A percentile compares a stretch with the other conserved stretches of the same genome.
These are phyloP conservation scores for Pachliopta kotzebuea DNA, from an alignment of 2,888 invertebrate genomes.

Conservation along the genomic window DNA sequence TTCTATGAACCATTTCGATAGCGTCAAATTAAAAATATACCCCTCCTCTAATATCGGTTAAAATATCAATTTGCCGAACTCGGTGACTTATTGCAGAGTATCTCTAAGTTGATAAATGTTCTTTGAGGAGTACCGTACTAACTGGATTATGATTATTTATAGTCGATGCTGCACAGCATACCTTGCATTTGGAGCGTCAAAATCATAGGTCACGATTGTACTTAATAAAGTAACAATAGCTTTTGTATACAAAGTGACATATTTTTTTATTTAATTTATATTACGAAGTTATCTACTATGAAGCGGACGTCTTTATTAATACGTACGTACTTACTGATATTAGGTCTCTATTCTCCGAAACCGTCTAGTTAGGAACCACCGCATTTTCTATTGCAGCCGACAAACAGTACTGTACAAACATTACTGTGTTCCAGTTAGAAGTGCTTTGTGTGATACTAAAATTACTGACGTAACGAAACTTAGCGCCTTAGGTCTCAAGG, in stretches of 20 bases:
- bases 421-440: too few relatives aligned
- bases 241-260: neutral
- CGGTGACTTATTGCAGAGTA: conserved; percentile 69
- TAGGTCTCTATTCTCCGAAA: too few relatives aligned
- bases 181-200: conserved; percentile 62
- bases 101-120: conserved; percentile 70
- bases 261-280: neutral
- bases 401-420: too few relatives aligned
- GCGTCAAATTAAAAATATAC: conserved; percentile 41
- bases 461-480: too few relatives aligned
- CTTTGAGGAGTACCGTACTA: conserved; percentile 68
- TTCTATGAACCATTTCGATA: conserved; percentile 40
- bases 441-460: too few relatives aligned
- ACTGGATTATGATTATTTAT: conserved; percentile 58
- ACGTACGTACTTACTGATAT: too few relatives aligned
- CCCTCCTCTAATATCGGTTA: conserved; percentile 47
- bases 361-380: too few relatives aligned
- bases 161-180: conserved; percentile 45
- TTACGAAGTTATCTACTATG: too few relatives aligned
- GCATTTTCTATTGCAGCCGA: too few relatives aligned
- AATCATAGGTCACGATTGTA: conserved; percentile 63
- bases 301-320: too few relatives aligned
- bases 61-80: conserved; percentile 70
- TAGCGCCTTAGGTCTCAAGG: too few relatives aligned
- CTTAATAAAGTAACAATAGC: conserved; percentile 39